These are phyloP conservation scores for Parasteatoda lunata DNA, from an alignment of 2,888 invertebrate species.

Conservation along the genomic window DNA sequence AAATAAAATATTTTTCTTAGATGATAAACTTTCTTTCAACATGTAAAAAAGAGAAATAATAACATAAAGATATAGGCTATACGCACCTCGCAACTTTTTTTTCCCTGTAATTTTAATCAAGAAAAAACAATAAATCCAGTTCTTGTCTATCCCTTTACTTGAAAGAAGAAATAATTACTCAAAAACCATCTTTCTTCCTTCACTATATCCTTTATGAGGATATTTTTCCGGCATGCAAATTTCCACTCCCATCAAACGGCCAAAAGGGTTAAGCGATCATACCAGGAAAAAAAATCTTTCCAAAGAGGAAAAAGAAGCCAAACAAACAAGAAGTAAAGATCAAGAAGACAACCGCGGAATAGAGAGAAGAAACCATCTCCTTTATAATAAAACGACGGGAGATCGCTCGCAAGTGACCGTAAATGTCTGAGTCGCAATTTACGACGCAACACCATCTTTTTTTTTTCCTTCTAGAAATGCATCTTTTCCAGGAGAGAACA, in stretches of 20 bases:
- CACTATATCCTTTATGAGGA: conserved; percentile 1
- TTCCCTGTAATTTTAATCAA: too few species aligned
- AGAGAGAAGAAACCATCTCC: conserved; percentile 54
- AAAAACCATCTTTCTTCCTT: neutral
- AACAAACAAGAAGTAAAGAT: conserved; percentile 34
- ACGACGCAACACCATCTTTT: conserved; percentile 57
- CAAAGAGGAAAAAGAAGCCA: conserved; percentile 31
- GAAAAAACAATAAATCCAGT: too few species aligned
- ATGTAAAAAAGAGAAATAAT: neutral
- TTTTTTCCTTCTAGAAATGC: conserved; percentile 29
- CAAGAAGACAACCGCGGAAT: conserved; percentile 45
- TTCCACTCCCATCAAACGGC: conserved; percentile 9
- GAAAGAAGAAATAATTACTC: neutral
- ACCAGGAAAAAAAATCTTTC: neutral
- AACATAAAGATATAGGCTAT: neutral
- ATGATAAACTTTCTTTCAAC: neutral
- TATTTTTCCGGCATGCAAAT: conserved; percentile 38
- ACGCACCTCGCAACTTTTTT: neutral
- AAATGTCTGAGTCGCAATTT: conserved; percentile 65
- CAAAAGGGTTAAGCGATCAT: conserved; percentile 47
- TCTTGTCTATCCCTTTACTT: too few species aligned
- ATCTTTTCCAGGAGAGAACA: conserved; percentile 15
- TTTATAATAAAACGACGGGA: conserved; percentile 68
- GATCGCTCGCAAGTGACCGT: conserved; percentile 63
- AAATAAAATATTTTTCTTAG: too few species aligned